These are phyloP conservation scores for Neria commutata DNA, from an alignment of 2,888 invertebrate genomes.

Conservation along the genomic window DNA sequence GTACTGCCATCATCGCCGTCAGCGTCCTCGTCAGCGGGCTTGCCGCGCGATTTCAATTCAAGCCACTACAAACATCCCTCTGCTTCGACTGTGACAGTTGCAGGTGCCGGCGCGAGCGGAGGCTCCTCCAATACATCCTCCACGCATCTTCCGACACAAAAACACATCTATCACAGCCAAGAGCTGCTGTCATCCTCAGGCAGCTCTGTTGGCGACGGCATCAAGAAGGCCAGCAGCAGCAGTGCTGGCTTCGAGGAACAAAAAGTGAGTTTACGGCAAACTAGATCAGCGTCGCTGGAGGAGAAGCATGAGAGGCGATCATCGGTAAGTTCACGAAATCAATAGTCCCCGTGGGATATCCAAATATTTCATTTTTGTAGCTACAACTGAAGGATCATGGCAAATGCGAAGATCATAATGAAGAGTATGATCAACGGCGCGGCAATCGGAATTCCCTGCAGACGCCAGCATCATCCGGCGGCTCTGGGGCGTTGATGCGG, in stretches of 20 bases:
- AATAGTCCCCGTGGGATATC: not conserved
- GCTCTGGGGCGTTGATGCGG: constrained; percentile 19
- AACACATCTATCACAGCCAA: constrained; percentile 46
- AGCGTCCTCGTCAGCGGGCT: constrained; percentile 21
- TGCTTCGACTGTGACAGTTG: constrained; percentile 4
- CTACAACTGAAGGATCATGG: constrained; percentile 38
- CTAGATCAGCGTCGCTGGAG: constrained; percentile 47
- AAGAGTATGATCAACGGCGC: constrained; percentile 42
- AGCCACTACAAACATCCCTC: constrained; percentile 65
- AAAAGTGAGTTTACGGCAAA: constrained; percentile 43
- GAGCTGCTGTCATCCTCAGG: constrained; percentile 9
- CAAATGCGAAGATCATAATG: constrained; percentile 32
- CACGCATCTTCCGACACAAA: constrained; percentile 37
- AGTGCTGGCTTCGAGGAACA: constrained; percentile 37
- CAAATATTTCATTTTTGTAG: constrained; percentile 11
- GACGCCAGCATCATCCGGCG: constrained; percentile 36
- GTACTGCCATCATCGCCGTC: constrained; percentile 19
- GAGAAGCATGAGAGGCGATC: constrained; percentile 51
- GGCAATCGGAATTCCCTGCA: constrained; percentile 53
- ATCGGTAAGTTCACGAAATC: constrained; percentile 34
- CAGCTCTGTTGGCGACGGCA: constrained; percentile 29
- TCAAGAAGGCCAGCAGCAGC: constrained; percentile 32
- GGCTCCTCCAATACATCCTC: not conserved
- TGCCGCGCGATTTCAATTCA: constrained; percentile 67
- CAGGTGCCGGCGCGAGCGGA: not conserved